A percentile compares a stretch with the other conserved stretches of the same genome.
Evolutionary conservation across 2,113 vertebrate species (phyloP).

Genomic region (Oreamnos americanus): DNA sequence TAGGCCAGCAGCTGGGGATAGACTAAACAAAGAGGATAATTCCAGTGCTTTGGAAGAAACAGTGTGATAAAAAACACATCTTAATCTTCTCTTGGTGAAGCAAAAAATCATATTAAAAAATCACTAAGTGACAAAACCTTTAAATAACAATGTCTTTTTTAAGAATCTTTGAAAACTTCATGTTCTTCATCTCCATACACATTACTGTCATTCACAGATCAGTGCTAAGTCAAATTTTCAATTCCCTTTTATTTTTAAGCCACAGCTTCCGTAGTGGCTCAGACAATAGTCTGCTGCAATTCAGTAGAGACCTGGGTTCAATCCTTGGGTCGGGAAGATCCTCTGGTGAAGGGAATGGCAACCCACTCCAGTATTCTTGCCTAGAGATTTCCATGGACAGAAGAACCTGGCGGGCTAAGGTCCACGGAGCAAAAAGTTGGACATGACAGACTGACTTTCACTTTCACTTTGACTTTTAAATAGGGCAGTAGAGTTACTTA

Average conservation of each 20-base stretch:
- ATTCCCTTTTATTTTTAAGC: not conserved
- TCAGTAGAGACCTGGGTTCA: not conserved
- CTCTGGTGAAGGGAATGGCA: not conserved
- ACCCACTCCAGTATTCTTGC: not conserved
- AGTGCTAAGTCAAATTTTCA: not conserved
- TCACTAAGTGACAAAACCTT: slow-evolving; percentile 36
- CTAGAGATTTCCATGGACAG: not conserved
- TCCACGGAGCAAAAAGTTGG: not conserved
- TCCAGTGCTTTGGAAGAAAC: not conserved
- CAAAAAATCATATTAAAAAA: not conserved
- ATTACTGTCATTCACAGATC: slow-evolving; percentile 25
- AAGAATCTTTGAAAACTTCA: slow-evolving; percentile 28
- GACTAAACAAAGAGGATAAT: slow-evolving; percentile 34
- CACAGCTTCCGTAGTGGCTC: not conserved
- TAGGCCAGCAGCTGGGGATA: slow-evolving; percentile 24
- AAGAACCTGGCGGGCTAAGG: not conserved
- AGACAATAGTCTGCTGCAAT: not conserved
- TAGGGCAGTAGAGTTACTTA: not conserved
- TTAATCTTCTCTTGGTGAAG: not conserved
- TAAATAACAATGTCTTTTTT: slow-evolving; percentile 48
- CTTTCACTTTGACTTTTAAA: not conserved
- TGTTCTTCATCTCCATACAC: slow-evolving; percentile 28
- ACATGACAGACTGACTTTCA: not conserved
- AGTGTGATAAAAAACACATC: not conserved
- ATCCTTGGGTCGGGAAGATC: not conserved